Conservation (phyloP, 1,140 invertebrate species). For the Camponotus vicinus region DNA sequence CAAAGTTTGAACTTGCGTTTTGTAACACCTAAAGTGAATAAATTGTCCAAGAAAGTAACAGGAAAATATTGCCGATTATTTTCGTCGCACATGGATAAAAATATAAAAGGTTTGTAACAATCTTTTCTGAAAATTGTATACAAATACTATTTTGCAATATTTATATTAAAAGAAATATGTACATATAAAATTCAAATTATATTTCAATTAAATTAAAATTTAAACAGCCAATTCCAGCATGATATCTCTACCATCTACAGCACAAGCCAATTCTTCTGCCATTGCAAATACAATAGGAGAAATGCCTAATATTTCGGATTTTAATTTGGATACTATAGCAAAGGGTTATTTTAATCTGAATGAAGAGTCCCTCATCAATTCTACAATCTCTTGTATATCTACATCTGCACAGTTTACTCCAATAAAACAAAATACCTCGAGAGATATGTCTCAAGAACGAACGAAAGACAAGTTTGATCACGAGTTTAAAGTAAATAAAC, state of each 20-base stretch:
- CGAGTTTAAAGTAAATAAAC: slow-evolving; percentile 24
- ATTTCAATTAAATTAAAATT: slow-evolving; percentile 17
- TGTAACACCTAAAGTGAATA: slow-evolving; percentile 50
- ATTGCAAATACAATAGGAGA: slow-evolving; percentile 61
- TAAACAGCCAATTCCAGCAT: slow-evolving; percentile 69
- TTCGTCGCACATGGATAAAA: slow-evolving; percentile 57
- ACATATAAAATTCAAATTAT: neutral
- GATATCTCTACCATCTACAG: slow-evolving; percentile 61
- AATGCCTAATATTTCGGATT: slow-evolving; percentile 56
- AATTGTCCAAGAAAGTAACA: slow-evolving; percentile 53
- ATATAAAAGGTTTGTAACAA: slow-evolving; percentile 61
- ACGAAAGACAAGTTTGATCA: neutral
- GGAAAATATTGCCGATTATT: slow-evolving; percentile 78
- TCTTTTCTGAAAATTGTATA: neutral
- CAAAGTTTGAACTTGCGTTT: slow-evolving; percentile 15
- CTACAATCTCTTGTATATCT: slow-evolving; percentile 8
- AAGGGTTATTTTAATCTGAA: slow-evolving; percentile 53
- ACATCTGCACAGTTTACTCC: slow-evolving; percentile 33
- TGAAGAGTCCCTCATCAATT: neutral
- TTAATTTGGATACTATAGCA: slow-evolving; percentile 56
- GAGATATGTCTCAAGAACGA: slow-evolving; percentile 36
- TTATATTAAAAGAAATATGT: neutral
- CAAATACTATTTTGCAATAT: neutral
- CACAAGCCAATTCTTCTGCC: slow-evolving; percentile 70
- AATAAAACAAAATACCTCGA: slow-evolving; percentile 26